Evolutionary conservation across 2,797 vertebrate species (phyloP), one percentile per base, ranked within the genome.

Genomic region (Yasuhikotakia modesta): DNA sequence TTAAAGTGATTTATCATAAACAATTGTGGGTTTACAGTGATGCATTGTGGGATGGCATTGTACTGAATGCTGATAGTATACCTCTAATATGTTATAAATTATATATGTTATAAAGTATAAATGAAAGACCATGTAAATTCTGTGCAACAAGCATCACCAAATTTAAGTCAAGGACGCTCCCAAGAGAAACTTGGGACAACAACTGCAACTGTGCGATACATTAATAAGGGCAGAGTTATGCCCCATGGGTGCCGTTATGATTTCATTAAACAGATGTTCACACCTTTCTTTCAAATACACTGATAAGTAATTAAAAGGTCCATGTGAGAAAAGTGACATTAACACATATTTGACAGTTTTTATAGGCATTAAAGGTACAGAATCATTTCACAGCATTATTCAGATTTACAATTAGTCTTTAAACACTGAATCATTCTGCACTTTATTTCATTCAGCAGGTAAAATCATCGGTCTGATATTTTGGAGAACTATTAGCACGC

Each of bases 241-340:
- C 61, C 43, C 69, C 74, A 48, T 21, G 39, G 8, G 43, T 67
- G 35, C 46, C 67, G 58, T 58, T 58, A 24, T 12, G 17, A 58
- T 69, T 39, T 69, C n/a, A 57, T 30, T 76, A 32, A 6, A 17
- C 22, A 55, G 11, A 75, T 10, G 53, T 43, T 8, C 17, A 16
- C 17, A 6, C 61, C 27, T 50, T 76, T 67, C 27, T 27, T 19
- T 4, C 0, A 75, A 45, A 65, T 17, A 32, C 46, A 13, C 27
- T 27, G 32, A 2, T 55, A 21, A 24, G 39, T 43, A 55, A 65
- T 75, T 27, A 45, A 45, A 22, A 39, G 7, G 14, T 14, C 21
- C 39, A 19, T 81, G 70, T 57, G 35, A 63, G 68, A 76, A 57
- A 43, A 66, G 27, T 60, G 57, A 35, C 63, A 48, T 72, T 32